Base-by-base conservation (phyloP, 2,888 invertebrate genomes). In the Netelia fuscicornis region DNA sequence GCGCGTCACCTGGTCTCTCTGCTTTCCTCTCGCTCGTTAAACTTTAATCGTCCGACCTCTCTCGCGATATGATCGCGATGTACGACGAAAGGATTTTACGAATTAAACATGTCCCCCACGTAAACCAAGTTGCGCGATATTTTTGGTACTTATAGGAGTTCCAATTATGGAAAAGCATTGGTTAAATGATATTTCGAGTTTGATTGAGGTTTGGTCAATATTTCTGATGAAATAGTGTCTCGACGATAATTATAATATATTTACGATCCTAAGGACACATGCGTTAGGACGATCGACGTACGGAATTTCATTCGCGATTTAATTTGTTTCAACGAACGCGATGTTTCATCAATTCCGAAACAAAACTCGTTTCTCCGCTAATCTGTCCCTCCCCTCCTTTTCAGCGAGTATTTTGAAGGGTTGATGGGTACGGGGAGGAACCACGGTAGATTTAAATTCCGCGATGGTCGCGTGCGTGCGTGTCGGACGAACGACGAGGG, bases 401-500 rank as follows among this genome's bases (percentile, higher is more conserved):
- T 17, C 17, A 23, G 58, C 8, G 37, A 64, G 65, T 37, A 54
- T 65, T 75, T 62, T 37, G 17, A 44, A 48, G 62, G 37, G 44
- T 76, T 25, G 64, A 9, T 23, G 48, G 48, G 70, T 52, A 17
- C 13, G 62, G 25, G 42, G 65, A 10, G 20, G 13, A 37, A 30
- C 23, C 44, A 44, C 10, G 44, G n/a, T 25, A 54, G 56, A 48
- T 54, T 37, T 58, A 77, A 13, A 52, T 13, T 17, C 17, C 52
- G 13, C 37, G 58, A 54, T 80, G 64, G 88, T 91, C 87, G 89
- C 90, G 89, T 91, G 90, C 90, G 88, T 90, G 91, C 91, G 90
- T 91, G 91, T 90, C 91, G 89, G 91, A 89, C 89, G 87, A 88
- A 90, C 89, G 89, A 91, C 91, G 90, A 89, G 90, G 91, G 90